phyloP scores from a whole-genome alignment of 2,113 vertebrate genomes.

The Pygoscelis adeliae region DNA sequence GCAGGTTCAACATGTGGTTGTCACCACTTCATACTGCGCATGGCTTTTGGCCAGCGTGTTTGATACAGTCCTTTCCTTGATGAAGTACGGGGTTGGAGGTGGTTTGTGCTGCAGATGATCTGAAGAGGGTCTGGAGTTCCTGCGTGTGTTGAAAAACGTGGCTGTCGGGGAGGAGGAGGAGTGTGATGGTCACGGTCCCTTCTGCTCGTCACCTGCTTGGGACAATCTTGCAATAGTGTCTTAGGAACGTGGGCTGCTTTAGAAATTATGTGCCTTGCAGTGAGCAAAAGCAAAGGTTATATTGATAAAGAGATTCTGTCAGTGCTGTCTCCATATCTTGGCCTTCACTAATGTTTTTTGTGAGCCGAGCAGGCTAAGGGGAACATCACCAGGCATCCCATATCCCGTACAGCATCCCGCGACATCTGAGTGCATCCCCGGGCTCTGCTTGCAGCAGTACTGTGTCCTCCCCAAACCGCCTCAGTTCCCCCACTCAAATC shows the following conservation, averaged over 20 bases:
- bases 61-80: not conserved
- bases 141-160: not conserved
- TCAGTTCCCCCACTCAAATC: not conserved
- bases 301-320: not conserved
- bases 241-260: not conserved
- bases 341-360: not conserved
- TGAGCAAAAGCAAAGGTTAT: not conserved
- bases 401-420: not conserved
- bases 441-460: not conserved
- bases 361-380: not conserved
- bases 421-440: fast-evolving
- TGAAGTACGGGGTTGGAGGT: not conserved
- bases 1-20: not conserved
- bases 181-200: too few species aligned
- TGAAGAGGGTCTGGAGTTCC: not conserved
- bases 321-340: not conserved
- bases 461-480: fast-evolving
- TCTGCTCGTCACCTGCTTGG: not conserved
- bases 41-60: not conserved
- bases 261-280: not conserved
- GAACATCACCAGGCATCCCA: fast-evolving
- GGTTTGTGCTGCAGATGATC: not conserved
- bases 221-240: not conserved
- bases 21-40: not conserved
- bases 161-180: not conserved